These are phyloP conservation scores for Guaruba guarouba DNA, from an alignment of 2,113 vertebrate genomes.

Conservation along the genomic window DNA sequence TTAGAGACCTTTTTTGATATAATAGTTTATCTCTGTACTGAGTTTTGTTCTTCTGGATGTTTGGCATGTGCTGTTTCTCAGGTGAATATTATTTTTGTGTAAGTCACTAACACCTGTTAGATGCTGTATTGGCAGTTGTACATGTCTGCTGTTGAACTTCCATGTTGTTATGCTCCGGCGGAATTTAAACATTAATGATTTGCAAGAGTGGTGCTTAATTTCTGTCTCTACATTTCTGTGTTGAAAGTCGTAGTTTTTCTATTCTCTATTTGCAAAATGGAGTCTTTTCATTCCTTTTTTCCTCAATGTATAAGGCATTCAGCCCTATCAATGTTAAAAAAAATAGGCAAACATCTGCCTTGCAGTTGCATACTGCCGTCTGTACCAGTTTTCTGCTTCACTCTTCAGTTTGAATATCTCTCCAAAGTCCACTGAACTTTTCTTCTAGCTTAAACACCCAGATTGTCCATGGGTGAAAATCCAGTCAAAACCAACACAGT, in stretches of 20 bases:
- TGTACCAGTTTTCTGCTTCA: neutral
- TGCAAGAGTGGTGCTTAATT: neutral
- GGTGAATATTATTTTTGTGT: neutral
- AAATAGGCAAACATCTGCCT: neutral
- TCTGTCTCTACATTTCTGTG: neutral
- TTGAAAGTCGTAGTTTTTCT: neutral
- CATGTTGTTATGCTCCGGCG: neutral
- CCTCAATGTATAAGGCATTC: neutral
- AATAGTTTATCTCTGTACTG: neutral
- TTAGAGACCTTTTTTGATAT: neutral
- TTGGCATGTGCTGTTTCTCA: neutral
- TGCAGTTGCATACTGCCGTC: neutral
- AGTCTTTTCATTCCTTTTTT: neutral
- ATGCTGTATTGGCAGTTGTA: accelerated
- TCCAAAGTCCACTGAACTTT: neutral
- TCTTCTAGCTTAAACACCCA: neutral
- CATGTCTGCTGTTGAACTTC: neutral
- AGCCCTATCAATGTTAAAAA: neutral
- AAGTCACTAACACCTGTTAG: neutral
- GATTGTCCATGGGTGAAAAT: neutral
- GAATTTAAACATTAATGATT: neutral
- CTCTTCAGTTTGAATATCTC: neutral
- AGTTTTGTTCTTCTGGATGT: neutral
- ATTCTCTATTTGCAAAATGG: neutral
- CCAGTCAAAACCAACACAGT: neutral